These are phyloP conservation scores for Phoxinus dragarum DNA, from an alignment of 2,797 vertebrate genomes.

Conservation along the genomic window DNA sequence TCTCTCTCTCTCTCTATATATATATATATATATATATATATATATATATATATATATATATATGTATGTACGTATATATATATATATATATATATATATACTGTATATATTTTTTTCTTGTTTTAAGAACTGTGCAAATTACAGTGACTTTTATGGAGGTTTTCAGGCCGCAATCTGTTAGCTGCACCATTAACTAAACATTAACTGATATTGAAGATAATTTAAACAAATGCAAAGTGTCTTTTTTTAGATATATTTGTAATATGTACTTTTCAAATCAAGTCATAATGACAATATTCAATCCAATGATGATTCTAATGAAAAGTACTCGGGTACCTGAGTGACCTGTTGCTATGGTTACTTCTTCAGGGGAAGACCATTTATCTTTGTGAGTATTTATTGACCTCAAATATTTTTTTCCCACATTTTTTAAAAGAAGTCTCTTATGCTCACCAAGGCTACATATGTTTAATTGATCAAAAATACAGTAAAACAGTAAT, in stretches of 20 bases:
- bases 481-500: not conserved
- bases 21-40: no score
- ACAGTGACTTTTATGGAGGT: not conserved
- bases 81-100: no score
- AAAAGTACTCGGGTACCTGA: not conserved
- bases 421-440: not conserved
- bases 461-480: not conserved
- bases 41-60: no score
- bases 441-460: not conserved
- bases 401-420: not conserved
- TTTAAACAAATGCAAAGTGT: not conserved
- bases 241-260: not conserved
- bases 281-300: not conserved
- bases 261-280: not conserved
- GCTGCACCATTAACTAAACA: not conserved
- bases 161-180: not conserved
- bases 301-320: not conserved
- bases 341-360: conserved; percentile 6
- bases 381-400: not conserved
- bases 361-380: not conserved
- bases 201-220: not conserved
- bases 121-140: not conserved
- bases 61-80: no score
- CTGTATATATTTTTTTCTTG: no score
- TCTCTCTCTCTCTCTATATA: no score